Percentiles rank a stretch among this genome's conserved stretches.
phyloP scores from a whole-genome alignment of 2,113 vertebrate genomes.

The Phalacrocorax aristotelis region DNA sequence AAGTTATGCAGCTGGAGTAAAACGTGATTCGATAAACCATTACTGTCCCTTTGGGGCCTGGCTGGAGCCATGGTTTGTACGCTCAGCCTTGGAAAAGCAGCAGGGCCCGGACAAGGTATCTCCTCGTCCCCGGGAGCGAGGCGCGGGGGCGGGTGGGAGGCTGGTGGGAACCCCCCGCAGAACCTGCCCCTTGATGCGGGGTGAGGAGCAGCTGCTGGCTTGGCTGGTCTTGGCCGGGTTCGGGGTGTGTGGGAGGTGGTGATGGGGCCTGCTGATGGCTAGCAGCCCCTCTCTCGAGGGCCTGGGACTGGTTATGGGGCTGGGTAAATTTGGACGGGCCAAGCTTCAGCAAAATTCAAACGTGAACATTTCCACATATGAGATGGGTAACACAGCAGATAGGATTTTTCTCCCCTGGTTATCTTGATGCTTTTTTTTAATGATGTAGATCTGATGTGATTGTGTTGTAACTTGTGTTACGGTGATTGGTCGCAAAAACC shows the following conservation, averaged over 20 bases:
- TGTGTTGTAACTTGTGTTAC: rapidly evolving
- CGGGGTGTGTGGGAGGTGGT: rapidly evolving
- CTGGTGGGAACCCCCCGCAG: not conserved
- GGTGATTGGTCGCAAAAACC: not conserved
- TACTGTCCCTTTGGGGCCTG: not conserved
- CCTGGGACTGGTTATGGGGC: not conserved
- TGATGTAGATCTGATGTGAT: not conserved
- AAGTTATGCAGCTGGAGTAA: not conserved
- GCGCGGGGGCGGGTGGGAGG: rapidly evolving
- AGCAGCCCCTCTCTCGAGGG: not conserved
- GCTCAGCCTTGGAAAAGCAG: not conserved
- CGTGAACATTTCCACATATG: rapidly evolving
- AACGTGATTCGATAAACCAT: not conserved
- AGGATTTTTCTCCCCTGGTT: not conserved
- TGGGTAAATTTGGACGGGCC: not conserved
- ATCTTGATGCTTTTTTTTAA: not conserved
- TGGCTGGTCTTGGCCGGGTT: rapidly evolving
- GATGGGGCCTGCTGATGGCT: not conserved
- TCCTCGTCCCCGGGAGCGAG: not conserved
- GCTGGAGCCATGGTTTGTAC: not conserved
- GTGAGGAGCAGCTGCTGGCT: not conserved
- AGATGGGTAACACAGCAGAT: not conserved
- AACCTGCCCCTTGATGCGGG: rapidly evolving
- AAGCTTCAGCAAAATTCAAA: not conserved
- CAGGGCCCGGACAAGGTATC: not conserved